Conservation (phyloP, 2,113 vertebrate species). For the Mystacornis crossleyi region DNA sequence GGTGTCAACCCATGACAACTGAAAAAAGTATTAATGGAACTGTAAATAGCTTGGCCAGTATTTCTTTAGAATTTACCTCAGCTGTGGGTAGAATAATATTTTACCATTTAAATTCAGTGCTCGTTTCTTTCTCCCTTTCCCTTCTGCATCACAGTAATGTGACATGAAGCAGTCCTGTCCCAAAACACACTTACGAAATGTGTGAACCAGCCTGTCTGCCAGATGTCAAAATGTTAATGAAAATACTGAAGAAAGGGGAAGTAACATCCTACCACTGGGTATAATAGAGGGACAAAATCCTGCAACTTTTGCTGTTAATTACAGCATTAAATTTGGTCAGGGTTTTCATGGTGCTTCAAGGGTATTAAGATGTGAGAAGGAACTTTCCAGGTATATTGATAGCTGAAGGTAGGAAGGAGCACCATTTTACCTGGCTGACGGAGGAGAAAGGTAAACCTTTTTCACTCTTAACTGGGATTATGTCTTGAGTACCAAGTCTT, state of each 20-base stretch:
- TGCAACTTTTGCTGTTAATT: not conserved
- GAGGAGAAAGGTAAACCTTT: not conserved
- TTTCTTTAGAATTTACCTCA: not conserved
- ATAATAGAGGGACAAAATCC: not conserved
- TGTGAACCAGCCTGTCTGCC: not conserved
- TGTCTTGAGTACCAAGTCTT: not conserved
- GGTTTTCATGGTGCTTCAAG: not conserved
- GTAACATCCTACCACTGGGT: not conserved
- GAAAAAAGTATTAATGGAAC: not conserved
- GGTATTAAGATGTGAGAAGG: not conserved
- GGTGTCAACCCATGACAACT: too few species aligned
- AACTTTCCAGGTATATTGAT: not conserved
- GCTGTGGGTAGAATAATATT: not conserved
- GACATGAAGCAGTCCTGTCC: not conserved
- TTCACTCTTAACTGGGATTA: not conserved
- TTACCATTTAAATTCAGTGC: not conserved
- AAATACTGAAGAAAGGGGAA: not conserved
- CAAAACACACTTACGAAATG: not conserved
- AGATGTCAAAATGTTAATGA: not conserved
- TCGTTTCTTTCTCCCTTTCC: not conserved
- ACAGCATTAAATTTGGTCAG: not conserved
- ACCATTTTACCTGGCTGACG: not conserved
- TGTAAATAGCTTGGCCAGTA: not conserved
- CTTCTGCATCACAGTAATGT: not conserved
- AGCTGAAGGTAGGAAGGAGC: not conserved